phyloP scores from a whole-genome alignment of 2,888 invertebrate genomes.

The Ormyrus labotus region DNA sequence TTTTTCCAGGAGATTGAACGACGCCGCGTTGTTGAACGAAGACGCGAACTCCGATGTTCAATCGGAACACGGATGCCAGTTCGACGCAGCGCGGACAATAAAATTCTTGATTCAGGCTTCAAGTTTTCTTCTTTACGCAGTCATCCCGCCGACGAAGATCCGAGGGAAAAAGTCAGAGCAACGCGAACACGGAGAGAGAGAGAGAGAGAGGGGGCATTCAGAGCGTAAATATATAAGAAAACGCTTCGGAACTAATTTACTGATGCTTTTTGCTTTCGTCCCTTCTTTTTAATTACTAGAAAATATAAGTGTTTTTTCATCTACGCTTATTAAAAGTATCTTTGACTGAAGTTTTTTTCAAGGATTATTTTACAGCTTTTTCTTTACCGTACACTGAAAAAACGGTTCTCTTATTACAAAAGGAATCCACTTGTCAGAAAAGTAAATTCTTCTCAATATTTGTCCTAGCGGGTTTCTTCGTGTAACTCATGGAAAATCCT shows the following conservation, averaged over 20 bases:
- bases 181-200: background rate
- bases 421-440: too few relatives aligned
- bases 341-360: background rate
- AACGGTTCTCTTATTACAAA: too few relatives aligned
- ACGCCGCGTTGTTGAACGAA: conserved; percentile 31
- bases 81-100: conserved; percentile 29
- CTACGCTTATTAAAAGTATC: conserved; percentile 14
- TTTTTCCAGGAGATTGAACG: background rate
- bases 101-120: conserved; percentile 32
- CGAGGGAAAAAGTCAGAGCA: background rate
- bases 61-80: conserved; percentile 25
- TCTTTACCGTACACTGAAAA: too few relatives aligned
- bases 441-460: too few relatives aligned
- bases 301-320: background rate
- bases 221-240: background rate
- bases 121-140: conserved; percentile 20
- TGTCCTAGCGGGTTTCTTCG: too few relatives aligned
- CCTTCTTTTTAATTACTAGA: too few relatives aligned
- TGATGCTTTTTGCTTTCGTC: background rate
- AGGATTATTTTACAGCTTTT: too few relatives aligned
- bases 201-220: background rate
- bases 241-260: conserved; percentile 41
- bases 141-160: conserved; percentile 17
- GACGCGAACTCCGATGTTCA: conserved; percentile 40
- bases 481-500: too few relatives aligned